Evolutionary conservation across 2,797 vertebrate species (phyloP), one percentile per base, ranked within the genome.

Genomic region (Coluber constrictor): DNA sequence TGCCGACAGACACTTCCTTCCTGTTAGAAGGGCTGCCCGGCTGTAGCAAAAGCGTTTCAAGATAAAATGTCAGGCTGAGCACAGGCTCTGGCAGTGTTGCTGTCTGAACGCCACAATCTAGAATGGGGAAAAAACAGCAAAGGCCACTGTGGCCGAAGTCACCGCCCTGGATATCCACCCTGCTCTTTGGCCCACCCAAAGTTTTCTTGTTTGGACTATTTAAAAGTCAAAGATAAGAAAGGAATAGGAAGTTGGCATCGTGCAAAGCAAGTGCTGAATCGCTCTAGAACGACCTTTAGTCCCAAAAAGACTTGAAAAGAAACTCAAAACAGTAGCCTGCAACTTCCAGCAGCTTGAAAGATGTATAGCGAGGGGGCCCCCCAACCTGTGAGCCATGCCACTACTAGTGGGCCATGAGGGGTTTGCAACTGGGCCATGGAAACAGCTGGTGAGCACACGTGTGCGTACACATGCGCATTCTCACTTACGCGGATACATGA

Each of bases 401-500:
- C 23, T 3, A 27, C 60, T 61, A 27, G 60, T 61, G 60, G 25
- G 61, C 61, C 11, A 12, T 63, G 61, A 29, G 4, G 4, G 61
- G 27, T 63, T 63, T 63, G 27, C 61, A 63, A 29, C 27, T 29
- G 27, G 61, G 60, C 60, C 1, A 1, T 61, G 60, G 11, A 2
- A 63, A 13, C 3, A 0, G 27, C 25, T 0, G 61, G 61, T 1
- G 25, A 63, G 27, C 1, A 1, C 10, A 25, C 0, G 8, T 1
- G 8, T 3, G 9, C 60, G 1, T 60, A 60, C 20, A 25, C 20
- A 7, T 61, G 10, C 10, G 3, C 11, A 29, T 63, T 27, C 61
- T 63, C 61, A 13, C 27, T 29, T 63, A 27, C 1, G 1, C 4
- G 3, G 4, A 10, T 61, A 10, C 10, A 27, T 11, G 60, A 4